Evolutionary conservation across 2,113 vertebrate species (phyloP), one percentile per base, ranked within the genome.

Genomic region (Monarcha castaneiventris): DNA sequence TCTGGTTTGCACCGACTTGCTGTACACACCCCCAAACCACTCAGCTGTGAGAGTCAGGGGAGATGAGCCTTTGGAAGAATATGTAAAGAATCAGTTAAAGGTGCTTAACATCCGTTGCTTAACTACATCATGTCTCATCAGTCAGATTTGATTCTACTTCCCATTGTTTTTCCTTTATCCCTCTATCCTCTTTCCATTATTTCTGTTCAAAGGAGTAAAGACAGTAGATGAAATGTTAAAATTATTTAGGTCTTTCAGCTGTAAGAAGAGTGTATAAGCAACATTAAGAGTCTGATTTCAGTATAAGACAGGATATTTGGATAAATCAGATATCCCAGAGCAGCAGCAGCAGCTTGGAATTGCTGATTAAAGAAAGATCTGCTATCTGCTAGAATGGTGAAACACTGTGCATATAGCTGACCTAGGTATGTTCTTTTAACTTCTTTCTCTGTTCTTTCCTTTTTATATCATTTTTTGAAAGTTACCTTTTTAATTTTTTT

Each of bases 31-130:
- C 26, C 67, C 58, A 46, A 43, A 76, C 17, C 0, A 0, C 61
- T 54, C 2, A 0, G 80, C 56, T 76, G 43, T 33, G 72, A 84
- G 51, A 73, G 72, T n/a, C 8, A 6, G 74, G 62, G 58, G 59
- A 89, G 67, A 95, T 5, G 25, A 89, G 90, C 51, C 94, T 92
- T 96, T 87, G 64, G 86, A 95, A 93, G 83, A 86, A 87, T 58
- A 88, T 73, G 76, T 93, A 78, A 96, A 93, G 87, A 89, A 95
- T 91, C 94, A 92, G 87, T 81, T 91, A 95, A 94, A 72, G 35
- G 66, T 93, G 84, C 90, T 97, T 94, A 97, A 94, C 96, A 96
- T 85, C 94, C 97, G 87, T 59, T 85, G 74, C 93, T 94, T 96
- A 97, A 96, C 78, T 66, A 63, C 49, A 58, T 95, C 87, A 94